A percentile compares a stretch with the other conserved stretches of the same genome.
These are phyloP conservation scores for Esox masquinongy DNA, from an alignment of 2,797 vertebrate species.

Conservation along the genomic window DNA sequence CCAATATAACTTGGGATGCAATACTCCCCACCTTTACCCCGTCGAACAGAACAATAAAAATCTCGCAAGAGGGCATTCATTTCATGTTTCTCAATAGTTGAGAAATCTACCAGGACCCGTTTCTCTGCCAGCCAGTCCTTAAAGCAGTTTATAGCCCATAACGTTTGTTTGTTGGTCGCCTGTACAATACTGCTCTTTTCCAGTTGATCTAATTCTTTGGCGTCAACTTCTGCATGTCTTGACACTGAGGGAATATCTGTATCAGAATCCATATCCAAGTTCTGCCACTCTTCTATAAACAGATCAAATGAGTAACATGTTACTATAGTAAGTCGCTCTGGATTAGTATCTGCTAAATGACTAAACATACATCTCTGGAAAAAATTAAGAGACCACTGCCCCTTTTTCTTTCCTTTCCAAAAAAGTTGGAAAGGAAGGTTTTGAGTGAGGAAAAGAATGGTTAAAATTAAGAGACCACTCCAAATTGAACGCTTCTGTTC, in stretches of 20 bases:
- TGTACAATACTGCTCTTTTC: constrained; percentile 1
- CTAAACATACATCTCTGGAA: no score
- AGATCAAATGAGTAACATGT: not conserved
- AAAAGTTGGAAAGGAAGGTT: no score
- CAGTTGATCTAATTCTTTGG: not conserved
- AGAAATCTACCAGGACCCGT: not conserved
- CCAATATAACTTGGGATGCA: constrained; percentile 32
- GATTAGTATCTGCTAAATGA: no score
- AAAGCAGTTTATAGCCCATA: constrained; percentile 4
- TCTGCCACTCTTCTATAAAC: not conserved
- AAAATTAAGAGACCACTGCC: no score
- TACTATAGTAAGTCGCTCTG: not conserved
- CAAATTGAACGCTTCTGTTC: no score
- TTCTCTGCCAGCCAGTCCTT: constrained; percentile 2
- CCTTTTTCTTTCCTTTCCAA: no score
- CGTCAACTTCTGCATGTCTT: not conserved
- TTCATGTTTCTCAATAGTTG: constrained; percentile 3
- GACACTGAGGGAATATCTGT: not conserved
- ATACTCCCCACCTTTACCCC: constrained; percentile 26
- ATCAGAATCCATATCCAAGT: not conserved
- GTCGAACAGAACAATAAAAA: constrained; percentile 34
- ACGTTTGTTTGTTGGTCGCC: not conserved
- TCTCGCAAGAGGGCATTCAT: constrained; percentile 24
- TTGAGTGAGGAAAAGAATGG: no score
- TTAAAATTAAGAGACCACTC: no score